Evolutionary conservation across 1,140 invertebrate genomes (phyloP).

Genomic region (Drosophila watanabei): DNA sequence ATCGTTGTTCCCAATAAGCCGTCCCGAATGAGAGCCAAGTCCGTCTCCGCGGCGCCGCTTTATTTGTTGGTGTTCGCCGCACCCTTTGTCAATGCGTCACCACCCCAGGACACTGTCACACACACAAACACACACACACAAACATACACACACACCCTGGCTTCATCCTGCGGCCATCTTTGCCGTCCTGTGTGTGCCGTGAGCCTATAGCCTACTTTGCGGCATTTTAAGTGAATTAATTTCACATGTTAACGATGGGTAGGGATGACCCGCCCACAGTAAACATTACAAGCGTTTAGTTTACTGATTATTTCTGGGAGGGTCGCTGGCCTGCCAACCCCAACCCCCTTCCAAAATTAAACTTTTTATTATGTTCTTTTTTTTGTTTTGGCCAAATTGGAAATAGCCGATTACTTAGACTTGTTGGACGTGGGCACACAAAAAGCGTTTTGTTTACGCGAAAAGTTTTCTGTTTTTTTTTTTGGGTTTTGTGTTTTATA

Average conservation of each 20-base stretch:
- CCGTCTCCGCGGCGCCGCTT: constrained; percentile 46
- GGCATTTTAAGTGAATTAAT: constrained; percentile 80
- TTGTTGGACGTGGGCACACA: neutral
- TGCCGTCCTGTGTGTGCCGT: constrained; percentile 8
- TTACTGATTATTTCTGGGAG: constrained; percentile 52
- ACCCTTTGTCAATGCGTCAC: constrained; percentile 74
- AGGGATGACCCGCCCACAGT: constrained; percentile 3
- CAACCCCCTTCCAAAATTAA: neutral
- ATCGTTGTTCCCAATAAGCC: constrained; percentile 15
- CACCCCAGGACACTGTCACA: constrained; percentile 16
- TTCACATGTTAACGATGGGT: constrained; percentile 49
- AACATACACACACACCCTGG: constrained; percentile 7
- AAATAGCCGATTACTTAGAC: constrained; percentile 9
- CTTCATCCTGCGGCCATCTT: constrained; percentile 18
- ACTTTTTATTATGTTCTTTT: constrained; percentile 21
- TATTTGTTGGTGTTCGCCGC: constrained; percentile 49
- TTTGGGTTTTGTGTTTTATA: neutral
- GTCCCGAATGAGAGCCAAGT: constrained; percentile 27
- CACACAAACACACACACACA: neutral
- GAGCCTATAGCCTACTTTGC: constrained; percentile 73
- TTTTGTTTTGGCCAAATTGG: constrained; percentile 31
- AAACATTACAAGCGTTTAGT: constrained; percentile 60
- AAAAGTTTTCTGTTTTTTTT: neutral
- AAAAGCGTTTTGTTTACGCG: neutral
- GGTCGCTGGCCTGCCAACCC: neutral